Percentiles rank a stretch among this genome's conserved stretches.
Evolutionary conservation across 53 echinoderm and acorn worm species (phyloP).

Genomic region (Apostichopus leukothele): DNA sequence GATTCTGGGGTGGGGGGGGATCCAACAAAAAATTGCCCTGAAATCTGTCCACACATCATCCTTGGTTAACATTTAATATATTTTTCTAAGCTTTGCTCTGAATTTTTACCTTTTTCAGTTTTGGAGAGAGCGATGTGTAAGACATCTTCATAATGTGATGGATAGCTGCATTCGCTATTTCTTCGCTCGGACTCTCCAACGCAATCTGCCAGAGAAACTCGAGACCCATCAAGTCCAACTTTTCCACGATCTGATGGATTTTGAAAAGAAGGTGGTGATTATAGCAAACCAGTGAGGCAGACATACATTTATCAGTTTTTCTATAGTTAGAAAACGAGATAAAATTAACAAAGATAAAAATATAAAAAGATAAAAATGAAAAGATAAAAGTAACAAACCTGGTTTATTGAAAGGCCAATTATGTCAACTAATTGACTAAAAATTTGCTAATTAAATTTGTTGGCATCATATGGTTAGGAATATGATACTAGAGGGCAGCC

Average conservation of each 20-base stretch:
- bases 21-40: no score
- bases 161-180: conserved; percentile 88
- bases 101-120: conserved; percentile 83
- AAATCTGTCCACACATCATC: not conserved
- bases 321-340: not conserved
- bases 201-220: conserved; percentile 99
- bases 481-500: no score
- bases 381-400: no score
- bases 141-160: conserved; percentile 94
- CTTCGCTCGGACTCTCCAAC: conserved; percentile 85
- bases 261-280: not conserved
- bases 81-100: no score
- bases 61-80: not conserved
- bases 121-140: conserved; percentile 78
- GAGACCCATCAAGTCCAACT: conserved; percentile 86
- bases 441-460: no score
- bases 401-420: no score
- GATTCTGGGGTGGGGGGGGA: no score
- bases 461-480: no score
- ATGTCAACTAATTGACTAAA: no score
- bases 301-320: not conserved
- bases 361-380: no score
- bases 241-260: conserved; percentile 77
- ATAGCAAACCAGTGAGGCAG: not conserved
- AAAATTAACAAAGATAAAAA: no score